These are phyloP conservation scores for Allolobophora icterica DNA, from an alignment of 2,888 invertebrate genomes.

Conservation along the genomic window DNA sequence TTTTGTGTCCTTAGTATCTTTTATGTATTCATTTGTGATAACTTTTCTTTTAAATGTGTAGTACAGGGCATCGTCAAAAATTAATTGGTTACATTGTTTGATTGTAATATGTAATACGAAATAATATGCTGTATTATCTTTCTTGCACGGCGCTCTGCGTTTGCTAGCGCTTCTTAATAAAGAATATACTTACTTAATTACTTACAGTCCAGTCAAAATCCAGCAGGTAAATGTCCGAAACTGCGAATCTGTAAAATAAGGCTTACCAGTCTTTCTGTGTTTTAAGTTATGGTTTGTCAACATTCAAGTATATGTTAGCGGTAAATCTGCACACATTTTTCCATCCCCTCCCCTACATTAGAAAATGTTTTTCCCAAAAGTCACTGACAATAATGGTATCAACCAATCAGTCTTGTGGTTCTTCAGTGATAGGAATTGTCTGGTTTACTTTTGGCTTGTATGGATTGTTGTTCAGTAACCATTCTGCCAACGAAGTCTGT, in stretches of 20 bases:
- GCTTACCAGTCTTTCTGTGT: background rate
- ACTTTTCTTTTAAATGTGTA: too few species aligned
- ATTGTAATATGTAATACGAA: too few species aligned
- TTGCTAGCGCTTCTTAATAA: too few species aligned
- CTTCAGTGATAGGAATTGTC: background rate
- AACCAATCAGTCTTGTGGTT: background rate
- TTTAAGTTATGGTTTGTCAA: background rate
- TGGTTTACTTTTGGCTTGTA: constrained; percentile 70
- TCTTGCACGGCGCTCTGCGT: too few species aligned
- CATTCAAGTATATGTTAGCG: background rate
- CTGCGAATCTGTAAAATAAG: background rate
- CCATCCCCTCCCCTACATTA: background rate
- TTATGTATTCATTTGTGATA: too few species aligned
- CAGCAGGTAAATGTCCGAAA: background rate
- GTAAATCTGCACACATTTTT: background rate
- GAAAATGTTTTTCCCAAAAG: background rate
- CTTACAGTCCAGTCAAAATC: too few species aligned
- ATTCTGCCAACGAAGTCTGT: constrained; percentile 77
- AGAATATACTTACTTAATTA: too few species aligned
- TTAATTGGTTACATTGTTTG: too few species aligned
- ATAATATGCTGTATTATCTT: too few species aligned
- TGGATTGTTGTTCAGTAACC: constrained; percentile 78
- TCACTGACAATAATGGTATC: background rate
- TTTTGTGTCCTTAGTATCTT: too few species aligned
- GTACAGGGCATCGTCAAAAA: too few species aligned